phyloP scores from a whole-genome alignment of 2,113 vertebrate genomes.

The Seriola quinqueradiata region DNA sequence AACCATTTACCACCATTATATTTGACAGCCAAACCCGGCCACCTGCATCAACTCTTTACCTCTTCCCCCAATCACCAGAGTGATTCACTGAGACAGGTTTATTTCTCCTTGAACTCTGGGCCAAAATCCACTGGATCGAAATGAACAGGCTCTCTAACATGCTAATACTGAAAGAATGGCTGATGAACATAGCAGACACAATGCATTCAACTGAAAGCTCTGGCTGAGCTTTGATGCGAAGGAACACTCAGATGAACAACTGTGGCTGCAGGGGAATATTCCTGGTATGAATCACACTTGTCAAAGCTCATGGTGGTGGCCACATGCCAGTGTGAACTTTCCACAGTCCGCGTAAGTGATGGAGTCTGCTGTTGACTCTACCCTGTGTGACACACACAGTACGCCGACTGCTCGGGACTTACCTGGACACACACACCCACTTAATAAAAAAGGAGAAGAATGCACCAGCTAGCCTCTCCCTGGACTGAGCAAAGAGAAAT shows the following conservation, averaged over 20 bases:
- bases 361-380: conserved; percentile 28
- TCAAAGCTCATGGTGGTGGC: conserved; percentile 50
- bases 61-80: conserved; percentile 15
- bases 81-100: conserved; percentile 25
- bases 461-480: conserved; percentile 67
- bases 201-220: conserved; percentile 13
- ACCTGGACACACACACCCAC: conserved; percentile 73
- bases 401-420: conserved; percentile 59
- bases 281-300: conserved; percentile 69
- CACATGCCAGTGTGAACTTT: conserved; percentile 47
- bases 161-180: conserved; percentile 35
- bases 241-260: conserved; percentile 30
- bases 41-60: conserved; percentile 41
- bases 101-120: conserved; percentile 44
- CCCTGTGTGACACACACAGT: conserved; percentile 41
- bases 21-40: conserved; percentile 36
- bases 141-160: conserved; percentile 29
- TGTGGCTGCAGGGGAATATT: conserved; percentile 71
- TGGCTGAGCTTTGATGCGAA: conserved; percentile 47
- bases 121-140: conserved; percentile 46
- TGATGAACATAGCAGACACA: conserved; percentile 70
- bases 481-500: conserved; percentile 37
- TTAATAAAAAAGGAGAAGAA: conserved; percentile 67
- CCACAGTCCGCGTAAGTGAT: conserved; percentile 34
- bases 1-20: neutral